These are phyloP conservation scores for Chascanopsetta lugubris DNA, from an alignment of 2,113 vertebrate species.

Conservation along the genomic window DNA sequence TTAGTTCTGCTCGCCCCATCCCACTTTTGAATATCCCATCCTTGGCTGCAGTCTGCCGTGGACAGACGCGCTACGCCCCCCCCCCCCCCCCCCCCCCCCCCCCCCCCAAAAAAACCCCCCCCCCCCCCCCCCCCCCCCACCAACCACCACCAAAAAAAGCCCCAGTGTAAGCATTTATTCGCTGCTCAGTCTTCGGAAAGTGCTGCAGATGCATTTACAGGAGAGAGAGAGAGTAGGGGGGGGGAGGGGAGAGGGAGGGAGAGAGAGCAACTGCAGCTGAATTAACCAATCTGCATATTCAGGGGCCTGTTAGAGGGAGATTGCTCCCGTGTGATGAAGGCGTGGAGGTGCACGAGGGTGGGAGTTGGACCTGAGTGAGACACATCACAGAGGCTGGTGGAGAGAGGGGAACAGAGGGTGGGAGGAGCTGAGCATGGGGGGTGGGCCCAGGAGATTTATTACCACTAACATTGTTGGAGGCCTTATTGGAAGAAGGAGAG, in stretches of 20 bases:
- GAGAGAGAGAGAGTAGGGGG: no score
- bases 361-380: constrained; percentile 51
- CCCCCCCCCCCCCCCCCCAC: constrained; percentile 52
- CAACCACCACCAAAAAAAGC: constrained; percentile 64
- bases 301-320: constrained; percentile 62
- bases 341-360: constrained; percentile 34
- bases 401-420: constrained; percentile 7
- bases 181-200: constrained; percentile 77
- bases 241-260: neutral
- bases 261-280: constrained; percentile 79
- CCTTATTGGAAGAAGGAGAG: constrained; percentile 42
- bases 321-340: constrained; percentile 63
- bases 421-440: constrained; percentile 19
- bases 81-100: no score
- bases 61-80: constrained; percentile 56
- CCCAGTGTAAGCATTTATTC: constrained; percentile 78
- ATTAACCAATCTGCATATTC: constrained; percentile 82
- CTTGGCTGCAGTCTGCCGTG: constrained; percentile 64
- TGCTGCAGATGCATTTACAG: constrained; percentile 84
- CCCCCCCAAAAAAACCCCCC: no score
- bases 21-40: constrained; percentile 60
- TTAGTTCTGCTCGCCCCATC: constrained; percentile 63
- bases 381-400: constrained; percentile 38
- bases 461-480: constrained; percentile 47
- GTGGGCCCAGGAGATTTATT: constrained; percentile 64